Base-by-base conservation (phyloP, 1,140 invertebrate species). In the Aethina tumida region DNA sequence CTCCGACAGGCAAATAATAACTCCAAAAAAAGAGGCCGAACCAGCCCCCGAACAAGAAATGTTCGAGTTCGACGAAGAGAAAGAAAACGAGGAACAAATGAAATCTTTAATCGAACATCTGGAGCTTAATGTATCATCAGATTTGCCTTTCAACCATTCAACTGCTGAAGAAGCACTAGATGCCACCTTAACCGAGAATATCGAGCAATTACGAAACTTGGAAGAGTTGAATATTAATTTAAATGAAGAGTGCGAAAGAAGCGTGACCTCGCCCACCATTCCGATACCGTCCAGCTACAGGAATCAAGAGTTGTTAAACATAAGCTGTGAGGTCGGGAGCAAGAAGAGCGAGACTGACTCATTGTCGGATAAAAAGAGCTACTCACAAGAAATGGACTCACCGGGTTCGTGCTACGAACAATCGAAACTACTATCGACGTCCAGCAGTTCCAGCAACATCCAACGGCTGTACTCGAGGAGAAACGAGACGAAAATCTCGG, bases 401-500 rank as follows among this genome's bases (percentile, higher is more conserved):
- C 39, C 50, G 3, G 37, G 25, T 39, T 34, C 31, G 16, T n/a
- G 6, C 13, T 22, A 17, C 9, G 26, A 28, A 12, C 28, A 28
- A 15, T 4, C 9, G 6, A 41, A 35, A 20, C 24, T 17, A 10
- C 14, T 20, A 3, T 39, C 40, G 10, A 34, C 26, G 12, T 41
- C 18, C 28, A 21, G 31, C 9, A 18, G 30, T 12, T 24, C 37
- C 20, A 13, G n/a, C n/a, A 30, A 5, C 33, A 41, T 10, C 41
- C 47, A n/a, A 37, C 53, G 32, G 52, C 46, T 19, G 43, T 45
- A 16, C 20, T 32, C 19, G n/a, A 41, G 31, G 39, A 50, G 52
- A 9, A 67, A 50, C 37, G 66, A 70, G 12, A 71, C 68, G 26
- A 81, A 80, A 61, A 86, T 94, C 43, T 85, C 84, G 0, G 88